Evolutionary conservation across 2,113 vertebrate genomes (phyloP).

Genomic region (Corvus cornix): DNA sequence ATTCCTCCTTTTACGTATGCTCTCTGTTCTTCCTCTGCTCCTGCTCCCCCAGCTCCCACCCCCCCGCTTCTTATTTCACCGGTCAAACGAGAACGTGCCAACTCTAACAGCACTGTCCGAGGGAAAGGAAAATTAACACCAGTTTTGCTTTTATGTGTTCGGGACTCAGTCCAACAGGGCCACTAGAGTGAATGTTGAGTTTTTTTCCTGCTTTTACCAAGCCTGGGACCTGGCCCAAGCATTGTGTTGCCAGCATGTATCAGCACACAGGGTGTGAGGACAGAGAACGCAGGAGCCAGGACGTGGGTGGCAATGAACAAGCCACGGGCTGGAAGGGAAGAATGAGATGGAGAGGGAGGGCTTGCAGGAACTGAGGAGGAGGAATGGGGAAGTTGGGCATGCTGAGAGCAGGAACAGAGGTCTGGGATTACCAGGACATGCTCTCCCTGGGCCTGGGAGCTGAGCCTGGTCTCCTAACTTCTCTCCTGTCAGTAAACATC

Average conservation of each 20-base stretch:
- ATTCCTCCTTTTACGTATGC: slow-evolving; percentile 25
- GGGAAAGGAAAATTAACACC: slow-evolving; percentile 46
- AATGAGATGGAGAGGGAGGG: background rate
- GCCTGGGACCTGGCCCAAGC: background rate
- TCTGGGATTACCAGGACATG: background rate
- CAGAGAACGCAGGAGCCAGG: background rate
- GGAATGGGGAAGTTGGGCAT: background rate
- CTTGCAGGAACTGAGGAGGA: background rate
- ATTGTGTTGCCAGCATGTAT: background rate
- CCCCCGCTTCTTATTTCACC: background rate
- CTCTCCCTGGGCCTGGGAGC: background rate
- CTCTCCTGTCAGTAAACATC: background rate
- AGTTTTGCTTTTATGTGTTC: slow-evolving; percentile 30
- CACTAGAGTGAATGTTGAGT: background rate
- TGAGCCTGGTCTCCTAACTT: background rate
- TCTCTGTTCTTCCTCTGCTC: slow-evolving; percentile 40
- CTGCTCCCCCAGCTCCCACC: slow-evolving; percentile 20
- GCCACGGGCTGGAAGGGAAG: accelerated
- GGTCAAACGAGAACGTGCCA: background rate
- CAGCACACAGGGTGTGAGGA: background rate
- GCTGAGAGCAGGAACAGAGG: background rate
- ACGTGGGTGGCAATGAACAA: background rate
- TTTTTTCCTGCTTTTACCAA: slow-evolving; percentile 1
- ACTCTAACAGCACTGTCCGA: slow-evolving; percentile 22
- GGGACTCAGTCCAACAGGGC: background rate